These are phyloP conservation scores for Melipona beecheii DNA, from an alignment of 2,888 invertebrate species.

Conservation along the genomic window DNA sequence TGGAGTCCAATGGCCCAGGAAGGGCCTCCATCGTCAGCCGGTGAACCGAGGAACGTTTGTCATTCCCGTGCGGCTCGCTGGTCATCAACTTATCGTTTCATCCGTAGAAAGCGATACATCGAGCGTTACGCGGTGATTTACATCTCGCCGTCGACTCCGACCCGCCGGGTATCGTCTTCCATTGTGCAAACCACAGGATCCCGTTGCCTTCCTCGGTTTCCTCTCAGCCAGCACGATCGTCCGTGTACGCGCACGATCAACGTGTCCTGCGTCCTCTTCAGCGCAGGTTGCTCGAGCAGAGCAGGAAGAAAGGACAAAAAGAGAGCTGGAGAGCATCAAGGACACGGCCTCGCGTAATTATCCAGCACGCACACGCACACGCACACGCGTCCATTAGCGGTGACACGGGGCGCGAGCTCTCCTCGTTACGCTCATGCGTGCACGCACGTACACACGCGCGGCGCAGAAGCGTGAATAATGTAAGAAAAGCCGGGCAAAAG, in stretches of 20 bases:
- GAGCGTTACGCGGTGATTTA: constrained; percentile 66
- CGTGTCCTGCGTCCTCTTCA: not conserved
- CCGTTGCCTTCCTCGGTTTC: constrained; percentile 28
- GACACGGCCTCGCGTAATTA: constrained; percentile 71
- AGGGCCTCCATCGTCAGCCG: constrained; percentile 37
- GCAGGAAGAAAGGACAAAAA: constrained; percentile 54
- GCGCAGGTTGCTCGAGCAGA: not conserved
- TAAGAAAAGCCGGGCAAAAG: constrained; percentile 63
- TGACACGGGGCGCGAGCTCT: constrained; percentile 52
- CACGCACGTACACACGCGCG: constrained; percentile 49
- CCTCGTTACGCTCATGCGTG: constrained; percentile 64
- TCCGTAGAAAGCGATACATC: constrained; percentile 52
- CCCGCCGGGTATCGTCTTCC: constrained; percentile 51
- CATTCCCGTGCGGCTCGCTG: constrained; percentile 41
- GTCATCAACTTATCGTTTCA: constrained; percentile 62
- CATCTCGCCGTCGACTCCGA: constrained; percentile 61
- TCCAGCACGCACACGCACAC: constrained; percentile 43
- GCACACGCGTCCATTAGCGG: constrained; percentile 50
- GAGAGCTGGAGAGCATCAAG: constrained; percentile 66
- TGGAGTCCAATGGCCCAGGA: constrained; percentile 21
- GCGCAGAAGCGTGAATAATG: constrained; percentile 70
- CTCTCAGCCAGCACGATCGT: constrained; percentile 1
- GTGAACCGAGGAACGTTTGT: constrained; percentile 58
- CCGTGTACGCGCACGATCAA: not conserved
- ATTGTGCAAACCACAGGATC: constrained; percentile 52